Evolutionary conservation across 2,113 vertebrate species (phyloP), one percentile per base, ranked within the genome.

Genomic region (Zosterops pallidus): DNA sequence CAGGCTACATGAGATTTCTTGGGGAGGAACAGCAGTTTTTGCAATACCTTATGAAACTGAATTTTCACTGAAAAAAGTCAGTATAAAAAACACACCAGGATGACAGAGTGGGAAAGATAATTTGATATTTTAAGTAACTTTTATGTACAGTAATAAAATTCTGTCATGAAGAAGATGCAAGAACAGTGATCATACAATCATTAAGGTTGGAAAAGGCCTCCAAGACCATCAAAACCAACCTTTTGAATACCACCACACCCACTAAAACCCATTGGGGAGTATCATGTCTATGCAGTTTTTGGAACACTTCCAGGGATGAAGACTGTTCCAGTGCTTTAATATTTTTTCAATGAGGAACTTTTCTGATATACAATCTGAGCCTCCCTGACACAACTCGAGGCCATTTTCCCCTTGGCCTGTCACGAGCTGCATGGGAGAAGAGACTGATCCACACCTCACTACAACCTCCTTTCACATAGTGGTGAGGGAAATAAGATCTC

Each of bases 391-490:
- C 12, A 44, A 44, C 9, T 0, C 37, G 59, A 65, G 22, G 17
- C 18, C 21, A 19, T 65, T 65, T 80, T 44, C 9, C 35, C 6
- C 35, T 57, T 64, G 25, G 41, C 5, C n/a, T 35, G 5, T 35
- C 35, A 31, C 18, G 15, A 37, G 9, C 5, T 65, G 37, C 31
- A 4, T 37, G 42, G 6, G 9, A 35, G 21, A 64, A 64, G 25
- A 72, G 18, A 6, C 14, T 2, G 6, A 50, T 50, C 5, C 18
- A 21, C 18, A 20, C 12, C 28, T 80, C 0, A 0, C 11, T 64
- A 23, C 50, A 42, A 8, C 8, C 31, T 56, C 14, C 29, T 79
- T 42, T 42, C 25, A 57, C 5, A 18, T 1, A 28, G 14, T 9
- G 37, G 12, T 14, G 25, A 64, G 11, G 31, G 11, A 29, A 72